Percentiles rank a stretch among this genome's conserved stretches.
Conservation (phyloP, 2,888 invertebrate genomes). For the Mesoligia furuncula region DNA sequence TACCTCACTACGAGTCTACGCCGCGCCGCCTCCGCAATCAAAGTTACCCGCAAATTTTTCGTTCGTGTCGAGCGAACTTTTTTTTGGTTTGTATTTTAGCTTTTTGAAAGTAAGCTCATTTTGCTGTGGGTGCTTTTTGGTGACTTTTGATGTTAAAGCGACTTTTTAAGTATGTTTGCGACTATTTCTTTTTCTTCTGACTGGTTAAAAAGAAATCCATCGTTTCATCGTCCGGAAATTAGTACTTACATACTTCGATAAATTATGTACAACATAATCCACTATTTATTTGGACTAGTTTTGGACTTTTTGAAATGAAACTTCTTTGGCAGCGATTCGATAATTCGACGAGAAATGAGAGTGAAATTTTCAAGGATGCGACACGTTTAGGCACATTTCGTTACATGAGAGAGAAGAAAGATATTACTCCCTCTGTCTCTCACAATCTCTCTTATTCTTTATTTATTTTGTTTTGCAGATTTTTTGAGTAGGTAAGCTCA, state of each 20-base stretch:
- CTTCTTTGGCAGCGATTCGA: not conserved
- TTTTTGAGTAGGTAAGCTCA: constrained; percentile 22
- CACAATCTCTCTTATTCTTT: not conserved
- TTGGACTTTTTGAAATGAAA: not conserved
- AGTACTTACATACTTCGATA: not conserved
- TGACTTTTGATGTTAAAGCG: constrained; percentile 12
- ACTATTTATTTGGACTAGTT: not conserved
- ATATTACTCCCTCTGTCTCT: not conserved
- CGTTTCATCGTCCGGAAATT: not conserved
- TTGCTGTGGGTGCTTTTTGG: constrained; percentile 32
- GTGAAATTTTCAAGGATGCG: no score
- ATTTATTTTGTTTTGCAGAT: constrained; percentile 23
- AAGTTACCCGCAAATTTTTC: constrained; percentile 61
- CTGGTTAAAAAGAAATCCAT: no score
- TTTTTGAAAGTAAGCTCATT: constrained; percentile 43
- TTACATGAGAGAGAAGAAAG: not conserved
- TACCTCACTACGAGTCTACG: constrained; percentile 52
- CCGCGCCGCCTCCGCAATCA: constrained; percentile 61
- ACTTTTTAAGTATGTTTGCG: constrained; percentile 14
- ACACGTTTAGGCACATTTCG: no score
- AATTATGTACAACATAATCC: not conserved
- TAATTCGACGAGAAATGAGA: not conserved
- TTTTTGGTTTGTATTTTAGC: constrained; percentile 23
- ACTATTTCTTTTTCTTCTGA: constrained; percentile 25
- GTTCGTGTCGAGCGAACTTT: constrained; percentile 37